Conservation (phyloP, 2,797 vertebrate genomes). For the Betta splendens region DNA sequence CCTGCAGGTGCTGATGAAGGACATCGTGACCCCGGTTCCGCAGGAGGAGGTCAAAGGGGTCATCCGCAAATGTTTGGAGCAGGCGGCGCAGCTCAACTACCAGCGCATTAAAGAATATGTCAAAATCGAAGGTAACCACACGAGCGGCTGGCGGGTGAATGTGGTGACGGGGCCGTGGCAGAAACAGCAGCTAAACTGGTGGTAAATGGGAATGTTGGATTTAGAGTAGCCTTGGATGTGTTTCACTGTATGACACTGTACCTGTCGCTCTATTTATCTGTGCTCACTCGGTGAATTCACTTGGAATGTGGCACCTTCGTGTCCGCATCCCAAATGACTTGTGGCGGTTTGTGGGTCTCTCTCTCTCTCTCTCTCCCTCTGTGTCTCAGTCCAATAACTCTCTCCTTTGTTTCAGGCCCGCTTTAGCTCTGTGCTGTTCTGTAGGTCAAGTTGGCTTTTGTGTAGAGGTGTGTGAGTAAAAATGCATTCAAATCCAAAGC, state of each 20-base stretch:
- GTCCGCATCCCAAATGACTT: constrained; percentile 62
- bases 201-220: too few species aligned
- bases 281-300: constrained; percentile 46
- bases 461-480: constrained; percentile 99
- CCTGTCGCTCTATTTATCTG: constrained; percentile 36
- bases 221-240: constrained; percentile 10
- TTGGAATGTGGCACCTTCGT: constrained; percentile 52
- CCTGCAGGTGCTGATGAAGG: constrained; percentile 93
- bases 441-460: constrained; percentile 83
- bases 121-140: constrained; percentile 96
- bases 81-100: constrained; percentile 98
- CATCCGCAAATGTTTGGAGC: constrained; percentile 99
- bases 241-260: constrained; percentile 31
- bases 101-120: constrained; percentile 96
- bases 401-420: constrained; percentile 82
- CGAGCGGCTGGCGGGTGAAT: constrained; percentile 9
- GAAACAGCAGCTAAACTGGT: neutral
- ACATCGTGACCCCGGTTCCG: constrained; percentile 98
- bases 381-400: constrained; percentile 77
- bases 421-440: constrained; percentile 80
- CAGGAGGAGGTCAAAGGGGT: constrained; percentile 99
- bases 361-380: constrained; percentile 64
- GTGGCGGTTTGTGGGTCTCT: constrained; percentile 59
- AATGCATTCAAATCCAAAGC: constrained; percentile 99
- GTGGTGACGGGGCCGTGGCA: neutral